phyloP scores from a whole-genome alignment of 2,113 vertebrate genomes.

The Leptocoma aspasia region DNA sequence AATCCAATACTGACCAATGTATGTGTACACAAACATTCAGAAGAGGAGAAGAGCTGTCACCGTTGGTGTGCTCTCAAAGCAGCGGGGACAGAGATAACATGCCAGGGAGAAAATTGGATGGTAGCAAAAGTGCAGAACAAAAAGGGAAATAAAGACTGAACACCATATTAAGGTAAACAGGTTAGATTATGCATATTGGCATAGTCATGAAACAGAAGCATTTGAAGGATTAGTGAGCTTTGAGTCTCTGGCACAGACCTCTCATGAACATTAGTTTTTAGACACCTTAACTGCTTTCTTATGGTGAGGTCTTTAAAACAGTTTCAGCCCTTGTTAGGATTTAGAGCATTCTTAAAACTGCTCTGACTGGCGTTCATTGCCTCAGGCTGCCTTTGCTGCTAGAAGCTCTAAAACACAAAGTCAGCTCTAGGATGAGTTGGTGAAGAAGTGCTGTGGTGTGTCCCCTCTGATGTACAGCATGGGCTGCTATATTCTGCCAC shows the following conservation, averaged over 20 bases:
- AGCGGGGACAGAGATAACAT: neutral
- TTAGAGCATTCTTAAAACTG: neutral
- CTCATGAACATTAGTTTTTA: neutral
- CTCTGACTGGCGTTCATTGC: fast-evolving
- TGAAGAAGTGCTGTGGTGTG: fast-evolving
- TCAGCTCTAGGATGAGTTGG: neutral
- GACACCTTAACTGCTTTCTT: neutral
- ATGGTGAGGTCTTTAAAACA: neutral
- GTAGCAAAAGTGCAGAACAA: neutral
- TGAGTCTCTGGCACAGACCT: neutral
- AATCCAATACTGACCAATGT: neutral
- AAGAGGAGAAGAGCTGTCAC: neutral
- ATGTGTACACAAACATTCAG: neutral
- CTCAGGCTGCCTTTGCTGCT: neutral
- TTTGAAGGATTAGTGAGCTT: neutral
- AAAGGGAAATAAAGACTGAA: neutral
- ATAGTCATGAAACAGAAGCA: neutral
- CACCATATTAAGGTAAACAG: neutral
- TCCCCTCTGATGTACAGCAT: neutral
- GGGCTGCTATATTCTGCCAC: neutral
- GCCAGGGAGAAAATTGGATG: neutral
- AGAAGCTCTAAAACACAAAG: neutral
- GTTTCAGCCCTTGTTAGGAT: neutral
- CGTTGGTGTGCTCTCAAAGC: neutral
- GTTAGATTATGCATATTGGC: neutral